phyloP scores from a whole-genome alignment of 2,113 vertebrate species.

The Oncorhynchus nerka region DNA sequence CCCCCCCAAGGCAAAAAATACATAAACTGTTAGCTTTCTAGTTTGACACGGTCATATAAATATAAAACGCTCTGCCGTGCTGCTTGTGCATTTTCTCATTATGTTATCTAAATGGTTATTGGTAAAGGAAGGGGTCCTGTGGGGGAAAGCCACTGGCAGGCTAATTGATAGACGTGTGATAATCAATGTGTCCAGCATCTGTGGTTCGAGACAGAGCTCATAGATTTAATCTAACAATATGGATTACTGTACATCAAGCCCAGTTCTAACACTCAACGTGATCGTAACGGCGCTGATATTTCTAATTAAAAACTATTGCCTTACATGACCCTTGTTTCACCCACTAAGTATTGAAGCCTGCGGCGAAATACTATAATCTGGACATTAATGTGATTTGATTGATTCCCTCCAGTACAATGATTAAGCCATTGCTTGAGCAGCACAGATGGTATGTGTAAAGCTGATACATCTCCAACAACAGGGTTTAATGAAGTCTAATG shows the following conservation, averaged over 20 bases:
- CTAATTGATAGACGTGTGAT: slow-evolving; percentile 62
- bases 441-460: too few relatives aligned
- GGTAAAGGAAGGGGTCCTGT: not conserved
- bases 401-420: slow-evolving; percentile 71
- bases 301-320: slow-evolving; percentile 42
- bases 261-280: slow-evolving; percentile 17
- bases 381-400: slow-evolving; percentile 69
- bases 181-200: slow-evolving; percentile 60
- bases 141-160: not conserved
- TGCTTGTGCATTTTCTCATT: not conserved
- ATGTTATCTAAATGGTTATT: not conserved
- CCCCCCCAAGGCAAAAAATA: too few relatives aligned
- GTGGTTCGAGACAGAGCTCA: slow-evolving; percentile 14
- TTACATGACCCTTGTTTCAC: slow-evolving; percentile 22
- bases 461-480: not conserved
- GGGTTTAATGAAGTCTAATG: slow-evolving; percentile 14
- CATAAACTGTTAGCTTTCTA: not conserved
- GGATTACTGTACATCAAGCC: not conserved
- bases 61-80: not conserved
- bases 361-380: slow-evolving; percentile 47
- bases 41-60: not conserved
- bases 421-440: slow-evolving; percentile 41
- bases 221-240: slow-evolving; percentile 26
- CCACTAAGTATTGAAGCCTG: slow-evolving; percentile 23
- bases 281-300: slow-evolving; percentile 32